Evolutionary conservation across 2,113 vertebrate genomes (phyloP), one percentile per base, ranked within the genome.

Genomic region (Paramisgurnus dabryanus): DNA sequence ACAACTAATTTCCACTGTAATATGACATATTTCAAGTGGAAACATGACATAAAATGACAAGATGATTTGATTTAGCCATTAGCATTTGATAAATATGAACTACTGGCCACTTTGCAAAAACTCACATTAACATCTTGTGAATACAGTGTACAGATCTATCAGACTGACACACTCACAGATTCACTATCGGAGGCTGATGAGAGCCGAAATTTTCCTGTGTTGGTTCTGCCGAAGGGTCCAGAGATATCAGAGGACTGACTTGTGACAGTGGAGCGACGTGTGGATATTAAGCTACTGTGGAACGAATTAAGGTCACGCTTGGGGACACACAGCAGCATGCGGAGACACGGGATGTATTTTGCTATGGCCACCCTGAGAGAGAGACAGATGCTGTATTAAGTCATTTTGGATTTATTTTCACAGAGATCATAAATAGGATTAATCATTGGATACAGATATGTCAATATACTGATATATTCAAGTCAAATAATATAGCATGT

Each of bases 101-200:
- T 22, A 22, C 22, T 22, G 22, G 22, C 22, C 22, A 22, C 22
- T 22, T 22, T 22, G 22, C 1, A 22, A 22, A 22, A 22, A 22
- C 22, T 22, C 22, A 22, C 22, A 22, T 22, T 22, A 22, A 22
- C 22, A 22, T 22, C 22, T 22, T 22, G 22, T 22, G 22, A 22
- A 22, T 22, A 22, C 22, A 22, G 22, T 22, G 22, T 22, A 22
- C 27, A 57, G 53, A 57, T 63, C 41, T 18, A 11, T 64, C 40
- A 63, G 41, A 7, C 12, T 17, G 17, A 17, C 22, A 39, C 43
- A 76, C 95, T 91, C 90, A 95, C 96, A 83, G 93, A 93, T 91
- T 97, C 95, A 17, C 91, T 96, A 81, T 97, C 94, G 22, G 95
- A 97, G 84, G 88, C 87, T 81, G 94, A 94, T 76, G 95, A 95